phyloP scores from a whole-genome alignment of 2,797 vertebrate species.

The Lacerta viridis region DNA sequence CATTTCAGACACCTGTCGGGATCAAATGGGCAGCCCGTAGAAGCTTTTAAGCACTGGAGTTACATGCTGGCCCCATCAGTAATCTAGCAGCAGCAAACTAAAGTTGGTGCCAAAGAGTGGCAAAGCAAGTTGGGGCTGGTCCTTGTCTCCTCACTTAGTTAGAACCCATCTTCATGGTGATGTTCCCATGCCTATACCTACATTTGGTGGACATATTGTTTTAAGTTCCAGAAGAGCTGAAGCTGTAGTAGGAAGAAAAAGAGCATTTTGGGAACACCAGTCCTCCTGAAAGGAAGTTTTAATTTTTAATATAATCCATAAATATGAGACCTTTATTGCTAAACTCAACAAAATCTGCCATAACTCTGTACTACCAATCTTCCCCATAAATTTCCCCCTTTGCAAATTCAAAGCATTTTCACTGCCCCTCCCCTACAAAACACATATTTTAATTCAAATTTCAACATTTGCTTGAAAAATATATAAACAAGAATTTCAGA shows the following conservation, averaged over 20 bases:
- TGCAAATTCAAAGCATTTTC: neutral
- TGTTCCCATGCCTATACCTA: neutral
- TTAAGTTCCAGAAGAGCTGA: neutral
- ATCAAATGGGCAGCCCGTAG: no score
- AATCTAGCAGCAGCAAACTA: no score
- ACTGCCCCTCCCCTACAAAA: neutral
- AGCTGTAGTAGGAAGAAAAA: neutral
- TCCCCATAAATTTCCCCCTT: neutral
- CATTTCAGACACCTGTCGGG: no score
- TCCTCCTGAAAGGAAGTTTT: neutral
- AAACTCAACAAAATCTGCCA: neutral
- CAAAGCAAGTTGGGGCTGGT: no score
- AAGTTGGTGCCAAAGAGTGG: no score
- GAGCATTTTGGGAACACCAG: neutral
- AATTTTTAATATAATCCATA: no score
- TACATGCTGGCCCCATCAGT: no score
- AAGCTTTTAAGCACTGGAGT: no score
- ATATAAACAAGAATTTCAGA: no score
- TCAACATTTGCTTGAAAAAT: neutral
- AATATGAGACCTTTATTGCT: no score
- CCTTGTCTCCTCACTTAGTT: neutral
- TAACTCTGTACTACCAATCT: neutral
- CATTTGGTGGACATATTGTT: neutral
- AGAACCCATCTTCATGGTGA: neutral
- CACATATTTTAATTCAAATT: constrained; percentile 20